These are phyloP conservation scores for Chrysopilus asiliformis DNA, from an alignment of 2,888 invertebrate species.

Conservation along the genomic window DNA sequence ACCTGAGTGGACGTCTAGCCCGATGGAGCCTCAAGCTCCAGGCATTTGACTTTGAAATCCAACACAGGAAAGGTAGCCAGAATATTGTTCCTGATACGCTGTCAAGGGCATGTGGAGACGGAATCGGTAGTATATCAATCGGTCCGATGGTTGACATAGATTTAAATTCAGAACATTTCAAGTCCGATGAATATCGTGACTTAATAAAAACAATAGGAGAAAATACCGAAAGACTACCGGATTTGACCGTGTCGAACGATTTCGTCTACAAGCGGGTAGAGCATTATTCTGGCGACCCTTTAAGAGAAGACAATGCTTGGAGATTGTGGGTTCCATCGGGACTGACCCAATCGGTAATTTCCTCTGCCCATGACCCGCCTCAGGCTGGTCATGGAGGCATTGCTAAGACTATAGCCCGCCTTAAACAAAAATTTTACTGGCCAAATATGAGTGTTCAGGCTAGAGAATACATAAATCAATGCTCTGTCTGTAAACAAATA, in stretches of 20 bases:
- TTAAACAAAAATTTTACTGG: too few relatives aligned
- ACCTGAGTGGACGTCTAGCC: too few relatives aligned
- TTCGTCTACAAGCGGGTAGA: constrained; percentile 9
- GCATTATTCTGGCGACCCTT: constrained; percentile 3
- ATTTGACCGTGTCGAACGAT: constrained; percentile 10
- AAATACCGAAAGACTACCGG: constrained; percentile 5
- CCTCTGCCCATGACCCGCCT: too few relatives aligned
- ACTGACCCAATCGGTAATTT: constrained; percentile 4
- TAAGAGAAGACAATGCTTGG: constrained; percentile 9
- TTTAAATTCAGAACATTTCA: constrained; percentile 1
- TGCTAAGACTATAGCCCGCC: too few relatives aligned
- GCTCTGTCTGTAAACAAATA: constrained; percentile 8
- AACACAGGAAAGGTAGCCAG: constrained; percentile 18
- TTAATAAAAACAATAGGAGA: not conserved
- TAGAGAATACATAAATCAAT: constrained; percentile 7
- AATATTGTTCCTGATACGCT: constrained; percentile 21
- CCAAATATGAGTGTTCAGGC: constrained; percentile 11
- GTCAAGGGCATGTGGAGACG: constrained; percentile 12
- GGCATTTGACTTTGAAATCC: constrained; percentile 15
- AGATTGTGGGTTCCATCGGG: constrained; percentile 14
- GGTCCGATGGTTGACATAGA: not conserved
- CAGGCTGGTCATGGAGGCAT: too few relatives aligned
- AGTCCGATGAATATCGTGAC: constrained; percentile 8
- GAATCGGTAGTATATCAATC: not conserved
- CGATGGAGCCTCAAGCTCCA: too few relatives aligned